phyloP scores from a whole-genome alignment of 2,113 vertebrate species.

The Bombycilla garrulus region DNA sequence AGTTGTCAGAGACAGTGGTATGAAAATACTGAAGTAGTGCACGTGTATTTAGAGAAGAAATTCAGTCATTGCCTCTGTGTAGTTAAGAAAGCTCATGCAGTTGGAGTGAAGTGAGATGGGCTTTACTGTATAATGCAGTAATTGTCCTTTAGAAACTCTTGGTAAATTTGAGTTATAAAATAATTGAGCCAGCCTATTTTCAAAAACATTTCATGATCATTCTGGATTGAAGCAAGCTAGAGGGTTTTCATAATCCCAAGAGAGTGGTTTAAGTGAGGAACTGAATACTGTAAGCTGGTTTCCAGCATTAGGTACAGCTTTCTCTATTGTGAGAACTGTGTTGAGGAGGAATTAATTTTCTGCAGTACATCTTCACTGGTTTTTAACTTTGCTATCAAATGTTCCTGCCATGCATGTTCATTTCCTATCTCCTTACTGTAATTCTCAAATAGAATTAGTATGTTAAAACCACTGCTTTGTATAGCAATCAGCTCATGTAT shows the following conservation, averaged over 20 bases:
- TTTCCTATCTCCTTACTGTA: background rate
- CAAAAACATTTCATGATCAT: background rate
- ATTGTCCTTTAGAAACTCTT: background rate
- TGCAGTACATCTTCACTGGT: background rate
- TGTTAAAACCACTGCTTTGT: background rate
- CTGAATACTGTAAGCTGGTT: background rate
- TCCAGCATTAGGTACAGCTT: background rate
- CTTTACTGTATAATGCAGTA: background rate
- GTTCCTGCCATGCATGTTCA: background rate
- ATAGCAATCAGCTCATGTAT: background rate
- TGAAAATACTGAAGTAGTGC: background rate
- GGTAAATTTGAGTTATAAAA: background rate
- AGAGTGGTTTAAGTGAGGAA: background rate
- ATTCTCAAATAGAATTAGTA: background rate
- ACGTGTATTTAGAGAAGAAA: background rate
- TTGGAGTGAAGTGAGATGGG: background rate
- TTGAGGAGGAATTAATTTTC: background rate
- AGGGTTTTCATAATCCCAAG: background rate
- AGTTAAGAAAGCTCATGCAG: background rate
- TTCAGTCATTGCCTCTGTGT: background rate
- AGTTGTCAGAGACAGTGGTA: background rate
- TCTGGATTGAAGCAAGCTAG: background rate
- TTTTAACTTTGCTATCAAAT: background rate
- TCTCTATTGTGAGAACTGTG: background rate
- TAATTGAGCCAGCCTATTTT: background rate